These are phyloP conservation scores for Flabesymbios commensalis DNA, from an alignment of 2,888 invertebrate species.

Conservation along the genomic window DNA sequence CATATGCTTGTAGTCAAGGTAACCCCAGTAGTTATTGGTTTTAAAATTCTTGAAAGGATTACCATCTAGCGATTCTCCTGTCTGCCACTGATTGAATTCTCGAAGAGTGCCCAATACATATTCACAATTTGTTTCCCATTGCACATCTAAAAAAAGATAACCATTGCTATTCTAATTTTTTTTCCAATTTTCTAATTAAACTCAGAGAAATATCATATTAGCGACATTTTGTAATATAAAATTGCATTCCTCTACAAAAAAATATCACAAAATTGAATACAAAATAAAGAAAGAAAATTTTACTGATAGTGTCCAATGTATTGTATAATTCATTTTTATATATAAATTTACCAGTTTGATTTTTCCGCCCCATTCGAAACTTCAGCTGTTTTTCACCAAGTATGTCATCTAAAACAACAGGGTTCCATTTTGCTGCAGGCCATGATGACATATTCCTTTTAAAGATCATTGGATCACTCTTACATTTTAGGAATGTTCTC, in stretches of 20 bases:
- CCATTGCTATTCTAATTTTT: background rate
- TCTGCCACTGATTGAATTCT: conserved; percentile 69
- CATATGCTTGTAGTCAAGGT: conserved; percentile 85
- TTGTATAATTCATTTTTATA: background rate
- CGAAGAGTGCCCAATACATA: conserved; percentile 68
- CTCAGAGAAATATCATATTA: background rate
- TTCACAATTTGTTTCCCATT: conserved; percentile 79
- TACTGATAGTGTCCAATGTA: background rate
- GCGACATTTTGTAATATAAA: background rate
- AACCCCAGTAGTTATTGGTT: conserved; percentile 70
- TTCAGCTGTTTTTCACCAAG: conserved; percentile 37
- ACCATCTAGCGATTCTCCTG: too few relatives aligned
- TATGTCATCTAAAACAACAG: conserved; percentile 34
- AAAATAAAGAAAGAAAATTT: background rate
- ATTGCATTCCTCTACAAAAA: too few relatives aligned
- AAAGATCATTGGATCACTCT: conserved; percentile 21
- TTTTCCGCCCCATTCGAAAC: conserved; percentile 42
- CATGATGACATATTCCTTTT: conserved; percentile 28
- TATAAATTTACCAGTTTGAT: background rate
- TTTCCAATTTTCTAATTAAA: background rate
- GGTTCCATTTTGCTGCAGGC: conserved; percentile 45
- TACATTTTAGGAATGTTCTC: too few relatives aligned
- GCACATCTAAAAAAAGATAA: conserved; percentile 51
- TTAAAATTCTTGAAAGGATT: conserved; percentile 45
- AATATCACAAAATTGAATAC: background rate